Evolutionary conservation across 2,888 invertebrate species (phyloP).

Genomic region (Eumerus sabulonum): DNA sequence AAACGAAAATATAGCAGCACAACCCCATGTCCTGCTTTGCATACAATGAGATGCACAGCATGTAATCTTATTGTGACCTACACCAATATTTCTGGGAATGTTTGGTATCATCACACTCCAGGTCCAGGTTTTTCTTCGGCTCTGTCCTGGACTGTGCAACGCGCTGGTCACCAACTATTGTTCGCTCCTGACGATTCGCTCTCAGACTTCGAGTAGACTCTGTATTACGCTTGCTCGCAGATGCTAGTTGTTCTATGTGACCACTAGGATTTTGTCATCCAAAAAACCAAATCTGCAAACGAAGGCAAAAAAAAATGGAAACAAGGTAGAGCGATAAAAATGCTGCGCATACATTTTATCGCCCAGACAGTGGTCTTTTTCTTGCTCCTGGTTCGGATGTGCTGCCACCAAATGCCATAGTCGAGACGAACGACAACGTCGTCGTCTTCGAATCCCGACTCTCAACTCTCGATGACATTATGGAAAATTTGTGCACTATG

Average conservation of each 20-base stretch:
- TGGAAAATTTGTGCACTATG: conserved; percentile 69
- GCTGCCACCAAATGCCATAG: conserved; percentile 5
- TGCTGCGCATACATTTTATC: conserved; percentile 67
- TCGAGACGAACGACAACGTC: neutral
- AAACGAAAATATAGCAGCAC: conserved; percentile 67
- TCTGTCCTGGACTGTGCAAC: conserved; percentile 1
- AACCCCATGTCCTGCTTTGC: conserved; percentile 75
- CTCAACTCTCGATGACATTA: conserved; percentile 58
- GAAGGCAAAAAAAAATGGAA: conserved; percentile 24
- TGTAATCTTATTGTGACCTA: conserved; percentile 80
- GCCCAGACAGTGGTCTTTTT: conserved; percentile 43
- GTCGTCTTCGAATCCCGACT: neutral
- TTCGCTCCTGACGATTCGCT: conserved; percentile 22
- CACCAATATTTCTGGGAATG: conserved; percentile 80
- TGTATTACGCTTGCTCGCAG: conserved; percentile 59
- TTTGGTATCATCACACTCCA: conserved; percentile 70
- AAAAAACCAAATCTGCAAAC: conserved; percentile 1
- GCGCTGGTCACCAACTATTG: conserved; percentile 30
- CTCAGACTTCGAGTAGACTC: conserved; percentile 51
- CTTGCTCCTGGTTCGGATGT: conserved; percentile 49
- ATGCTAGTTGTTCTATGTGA: neutral
- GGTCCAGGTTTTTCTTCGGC: conserved; percentile 10
- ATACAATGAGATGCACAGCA: conserved; percentile 79
- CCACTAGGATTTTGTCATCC: conserved; percentile 23
- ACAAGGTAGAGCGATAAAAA: conserved; percentile 53